phyloP scores from a whole-genome alignment of 1,140 invertebrate species.

The Drosophila funebris region DNA sequence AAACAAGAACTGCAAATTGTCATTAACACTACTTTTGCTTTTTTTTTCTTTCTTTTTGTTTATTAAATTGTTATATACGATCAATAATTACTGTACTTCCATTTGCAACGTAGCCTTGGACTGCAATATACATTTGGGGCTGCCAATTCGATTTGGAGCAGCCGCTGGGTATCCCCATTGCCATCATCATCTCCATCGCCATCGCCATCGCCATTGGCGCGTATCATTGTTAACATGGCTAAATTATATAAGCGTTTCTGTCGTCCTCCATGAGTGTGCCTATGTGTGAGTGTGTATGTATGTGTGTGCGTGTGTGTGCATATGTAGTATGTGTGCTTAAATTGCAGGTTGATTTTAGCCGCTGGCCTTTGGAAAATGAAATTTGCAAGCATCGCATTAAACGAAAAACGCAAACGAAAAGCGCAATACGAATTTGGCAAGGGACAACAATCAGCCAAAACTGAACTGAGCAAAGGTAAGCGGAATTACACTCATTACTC shows the following conservation, averaged over 20 bases:
- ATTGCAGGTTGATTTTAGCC: slow-evolving; percentile 44
- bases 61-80: too few species aligned
- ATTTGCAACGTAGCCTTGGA: slow-evolving; percentile 52
- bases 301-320: background rate
- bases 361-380: slow-evolving; percentile 43
- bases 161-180: slow-evolving; percentile 19
- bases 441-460: background rate
- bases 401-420: slow-evolving; percentile 36
- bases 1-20: background rate
- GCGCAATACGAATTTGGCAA: slow-evolving; percentile 3
- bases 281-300: background rate
- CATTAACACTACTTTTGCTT: background rate
- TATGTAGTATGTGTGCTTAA: slow-evolving; percentile 22
- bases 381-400: slow-evolving; percentile 34
- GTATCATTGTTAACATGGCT: slow-evolving; percentile 63
- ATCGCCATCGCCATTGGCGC: slow-evolving; percentile 29
- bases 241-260: slow-evolving; percentile 52
- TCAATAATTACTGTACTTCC: slow-evolving; percentile 17
- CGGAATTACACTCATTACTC: too few species aligned
- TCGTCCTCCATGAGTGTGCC: background rate
- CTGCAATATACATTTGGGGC: slow-evolving; percentile 51
- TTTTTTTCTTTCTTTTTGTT: background rate
- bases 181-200: slow-evolving; percentile 25
- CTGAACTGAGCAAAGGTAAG: background rate
- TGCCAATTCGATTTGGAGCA: slow-evolving; percentile 59